A percentile compares a stretch with the other conserved stretches of the same genome.
Conservation (phyloP, 2,888 invertebrate genomes). For the Ametastegia equiseti region DNA sequence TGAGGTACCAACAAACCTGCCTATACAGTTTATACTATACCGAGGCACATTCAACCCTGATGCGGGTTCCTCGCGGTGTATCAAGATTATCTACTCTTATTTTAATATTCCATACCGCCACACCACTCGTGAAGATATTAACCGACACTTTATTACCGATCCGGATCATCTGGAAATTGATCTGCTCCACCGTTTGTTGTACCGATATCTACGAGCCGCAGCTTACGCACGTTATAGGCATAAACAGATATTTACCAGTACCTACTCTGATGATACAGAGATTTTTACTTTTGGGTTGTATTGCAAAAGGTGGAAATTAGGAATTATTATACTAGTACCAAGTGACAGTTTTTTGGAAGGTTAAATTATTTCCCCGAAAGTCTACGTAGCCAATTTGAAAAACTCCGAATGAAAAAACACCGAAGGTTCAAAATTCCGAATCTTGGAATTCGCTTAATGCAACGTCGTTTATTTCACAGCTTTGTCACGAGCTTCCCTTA, state of each 20-base stretch:
- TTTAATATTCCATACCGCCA: constrained; percentile 23
- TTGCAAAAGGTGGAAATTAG: too few species aligned
- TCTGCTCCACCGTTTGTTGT: constrained; percentile 5
- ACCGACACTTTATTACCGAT: constrained; percentile 38
- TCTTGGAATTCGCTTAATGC: too few species aligned
- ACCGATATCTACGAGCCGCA: not conserved
- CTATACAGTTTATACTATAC: not conserved
- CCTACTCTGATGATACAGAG: too few species aligned
- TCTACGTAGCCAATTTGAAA: too few species aligned
- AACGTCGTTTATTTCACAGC: too few species aligned
- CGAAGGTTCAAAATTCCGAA: too few species aligned
- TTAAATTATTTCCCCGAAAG: too few species aligned
- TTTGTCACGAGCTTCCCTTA: too few species aligned
- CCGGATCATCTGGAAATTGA: constrained; percentile 39
- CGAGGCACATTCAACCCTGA: not conserved
- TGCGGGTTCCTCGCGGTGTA: constrained; percentile 2
- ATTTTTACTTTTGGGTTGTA: too few species aligned
- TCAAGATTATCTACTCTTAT: constrained; percentile 45
- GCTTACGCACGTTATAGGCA: not conserved
- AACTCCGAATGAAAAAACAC: too few species aligned
- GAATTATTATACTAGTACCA: too few species aligned
- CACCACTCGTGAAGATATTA: constrained; percentile 18
- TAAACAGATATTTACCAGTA: not conserved
- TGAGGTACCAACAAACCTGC: not conserved
- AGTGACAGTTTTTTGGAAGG: too few species aligned